Percentiles rank a stretch among this genome's conserved stretches.
These are phyloP conservation scores for pig (Sus scrofa) DNA, from an alignment of 2,113 vertebrate genomes.

Conservation along the genomic window DNA sequence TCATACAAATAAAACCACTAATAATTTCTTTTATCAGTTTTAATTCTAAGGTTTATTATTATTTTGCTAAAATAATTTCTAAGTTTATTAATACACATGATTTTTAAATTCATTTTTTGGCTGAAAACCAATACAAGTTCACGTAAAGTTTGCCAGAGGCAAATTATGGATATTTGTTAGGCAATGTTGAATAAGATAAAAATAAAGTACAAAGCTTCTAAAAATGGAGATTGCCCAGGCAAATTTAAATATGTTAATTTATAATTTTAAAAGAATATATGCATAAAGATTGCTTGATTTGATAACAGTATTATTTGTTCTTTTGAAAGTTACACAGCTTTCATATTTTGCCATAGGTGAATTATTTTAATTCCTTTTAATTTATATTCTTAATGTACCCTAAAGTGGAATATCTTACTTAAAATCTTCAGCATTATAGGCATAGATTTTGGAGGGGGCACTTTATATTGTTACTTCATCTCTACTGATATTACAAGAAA, in stretches of 20 bases:
- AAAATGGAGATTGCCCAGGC: background rate
- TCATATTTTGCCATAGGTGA: background rate
- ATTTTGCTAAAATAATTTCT: background rate
- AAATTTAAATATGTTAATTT: background rate
- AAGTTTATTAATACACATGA: background rate
- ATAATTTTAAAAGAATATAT: background rate
- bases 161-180: background rate
- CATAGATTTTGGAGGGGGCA: background rate
- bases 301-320: background rate
- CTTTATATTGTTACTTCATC: background rate
- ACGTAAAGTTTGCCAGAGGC: background rate
- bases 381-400: background rate
- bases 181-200: background rate
- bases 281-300: background rate
- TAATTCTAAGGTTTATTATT: background rate
- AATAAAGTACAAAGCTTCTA: background rate
- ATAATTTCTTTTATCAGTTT: background rate
- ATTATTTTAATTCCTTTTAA: background rate
- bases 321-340: background rate
- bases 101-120: background rate
- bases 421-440: background rate
- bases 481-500: background rate
- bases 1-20: background rate
- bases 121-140: background rate
- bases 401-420: background rate